These are phyloP conservation scores for Eustalomyia histrio DNA, from an alignment of 2,888 invertebrate genomes.

Conservation along the genomic window DNA sequence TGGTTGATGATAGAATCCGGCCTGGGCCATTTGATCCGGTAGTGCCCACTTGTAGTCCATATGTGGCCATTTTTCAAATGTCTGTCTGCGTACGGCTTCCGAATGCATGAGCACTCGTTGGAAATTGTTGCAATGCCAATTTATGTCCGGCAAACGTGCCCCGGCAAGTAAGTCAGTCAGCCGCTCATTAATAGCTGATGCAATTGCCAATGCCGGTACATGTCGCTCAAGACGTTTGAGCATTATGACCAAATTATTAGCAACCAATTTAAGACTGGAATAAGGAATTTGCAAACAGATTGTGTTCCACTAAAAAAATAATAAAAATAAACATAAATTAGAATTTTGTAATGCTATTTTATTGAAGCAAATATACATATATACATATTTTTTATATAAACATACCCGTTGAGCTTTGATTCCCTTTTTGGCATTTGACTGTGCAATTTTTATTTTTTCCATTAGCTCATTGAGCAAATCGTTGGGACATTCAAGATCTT, in stretches of 20 bases:
- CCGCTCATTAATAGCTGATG: slow-evolving; percentile 93
- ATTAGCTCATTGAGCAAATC: slow-evolving; percentile 89
- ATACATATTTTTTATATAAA: background rate
- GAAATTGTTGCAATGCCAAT: slow-evolving; percentile 76
- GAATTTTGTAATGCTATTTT: too few relatives aligned
- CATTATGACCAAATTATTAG: slow-evolving; percentile 89
- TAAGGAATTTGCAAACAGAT: slow-evolving; percentile 91
- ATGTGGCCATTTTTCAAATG: slow-evolving; percentile 97
- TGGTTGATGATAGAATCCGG: slow-evolving; percentile 97
- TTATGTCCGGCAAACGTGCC: slow-evolving; percentile 77
- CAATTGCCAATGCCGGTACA: slow-evolving; percentile 92
- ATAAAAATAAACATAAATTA: background rate
- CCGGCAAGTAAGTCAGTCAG: slow-evolving; percentile 86
- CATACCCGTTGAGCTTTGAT: slow-evolving; percentile 93
- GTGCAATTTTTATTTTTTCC: slow-evolving; percentile 86
- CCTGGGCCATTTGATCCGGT: slow-evolving; percentile 97
- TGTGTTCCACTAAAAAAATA: slow-evolving; percentile 90
- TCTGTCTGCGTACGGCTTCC: slow-evolving; percentile 93
- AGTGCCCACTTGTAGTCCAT: slow-evolving; percentile 98
- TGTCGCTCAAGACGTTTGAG: slow-evolving; percentile 90
- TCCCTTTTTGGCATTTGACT: slow-evolving; percentile 88
- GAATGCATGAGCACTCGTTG: slow-evolving; percentile 89
- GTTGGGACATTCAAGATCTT: slow-evolving; percentile 87
- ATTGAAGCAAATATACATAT: too few relatives aligned
- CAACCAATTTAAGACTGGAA: slow-evolving; percentile 88